Base-by-base conservation (phyloP, 2,888 invertebrate species). In the Lissocephala sabroskyi region DNA sequence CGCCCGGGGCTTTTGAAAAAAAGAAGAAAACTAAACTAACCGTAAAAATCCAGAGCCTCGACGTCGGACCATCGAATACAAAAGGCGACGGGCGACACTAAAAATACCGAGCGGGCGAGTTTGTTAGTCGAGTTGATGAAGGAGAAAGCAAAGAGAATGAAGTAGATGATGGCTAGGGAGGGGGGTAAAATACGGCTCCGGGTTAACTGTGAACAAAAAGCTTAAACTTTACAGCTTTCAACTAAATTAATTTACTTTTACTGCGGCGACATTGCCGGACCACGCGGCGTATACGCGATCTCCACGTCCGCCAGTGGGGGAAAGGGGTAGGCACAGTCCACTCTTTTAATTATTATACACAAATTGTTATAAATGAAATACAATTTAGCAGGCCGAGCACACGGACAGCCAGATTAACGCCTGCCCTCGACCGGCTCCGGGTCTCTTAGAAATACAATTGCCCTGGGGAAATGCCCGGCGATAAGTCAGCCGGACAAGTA, bases 181-280 rank as follows among this genome's bases (percentile, higher is more conserved):
- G 18, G 41, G 30, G 54, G 32, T 52, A 52, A 46, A 46, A 41
- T 26, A 19, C 13, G n/a, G 23, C 26, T n/a, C 23, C 3, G 23
- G 23, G 7, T 23, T 23, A 23, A 65, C 77, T 66, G 63, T 61
- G 65, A 77, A 75, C 68, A 65, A n/a, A n/a, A 74, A 75, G 74
- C 77, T 74, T 81, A 67, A 74, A 71, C 78, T 80, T 80, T 80
- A 81, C 71, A 79, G 79, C 82, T 81, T 82, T 81, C 79, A 74
- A 76, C 75, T 71, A 81, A 82, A 80, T 80, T 80, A 81, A 81
- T 82, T 80, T 81, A 80, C 65, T 80, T 81, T 81, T 79, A 73
- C 64, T 58, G 64, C 62, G 53, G 50, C 52, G 48, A 53, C 56
- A 37, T 35, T 41, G 37, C 35, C 10, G 35, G 13, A 29, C 45